Percentiles rank a stretch among this genome's conserved stretches.
These are phyloP conservation scores for Acronicta alni DNA, from an alignment of 2,888 invertebrate genomes.

Conservation along the genomic window DNA sequence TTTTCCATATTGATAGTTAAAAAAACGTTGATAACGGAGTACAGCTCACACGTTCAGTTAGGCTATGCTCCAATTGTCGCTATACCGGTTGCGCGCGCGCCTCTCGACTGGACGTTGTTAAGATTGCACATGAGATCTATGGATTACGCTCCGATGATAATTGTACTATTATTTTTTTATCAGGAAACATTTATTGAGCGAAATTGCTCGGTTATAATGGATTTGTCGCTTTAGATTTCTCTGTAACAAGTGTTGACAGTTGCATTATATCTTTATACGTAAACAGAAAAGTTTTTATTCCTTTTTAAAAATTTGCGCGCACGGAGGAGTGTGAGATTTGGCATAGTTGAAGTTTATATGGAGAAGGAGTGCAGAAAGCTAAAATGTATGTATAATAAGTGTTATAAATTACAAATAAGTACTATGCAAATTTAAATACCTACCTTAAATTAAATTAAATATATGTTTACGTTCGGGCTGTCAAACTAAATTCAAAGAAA, in stretches of 20 bases:
- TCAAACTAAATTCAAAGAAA: too few relatives aligned
- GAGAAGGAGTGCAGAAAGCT: too few relatives aligned
- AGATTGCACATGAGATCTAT: slow-evolving; percentile 45
- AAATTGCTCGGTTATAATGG: slow-evolving; percentile 11
- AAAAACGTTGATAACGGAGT: slow-evolving; percentile 68
- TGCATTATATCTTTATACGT: too few relatives aligned
- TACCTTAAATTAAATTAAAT: too few relatives aligned
- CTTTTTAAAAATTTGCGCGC: too few relatives aligned
- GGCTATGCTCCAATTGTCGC: slow-evolving; percentile 78
- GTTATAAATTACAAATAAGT: too few relatives aligned
- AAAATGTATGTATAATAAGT: too few relatives aligned
- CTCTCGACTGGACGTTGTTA: slow-evolving; percentile 53
- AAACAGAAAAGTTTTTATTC: too few relatives aligned
- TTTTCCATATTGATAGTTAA: slow-evolving; percentile 60
- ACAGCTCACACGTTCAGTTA: slow-evolving; percentile 74
- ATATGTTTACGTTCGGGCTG: too few relatives aligned
- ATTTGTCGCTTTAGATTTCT: neutral
- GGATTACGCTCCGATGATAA: slow-evolving; percentile 47
- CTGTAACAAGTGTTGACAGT: neutral
- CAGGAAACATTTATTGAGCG: slow-evolving; percentile 29
- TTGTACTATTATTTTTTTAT: slow-evolving; percentile 43
- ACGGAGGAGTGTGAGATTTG: too few relatives aligned
- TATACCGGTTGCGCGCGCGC: slow-evolving; percentile 63
- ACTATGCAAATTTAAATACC: too few relatives aligned
- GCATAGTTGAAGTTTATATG: too few relatives aligned